Base-by-base conservation (phyloP, 2,113 vertebrate species). In the Manacus vitellinus region DNA sequence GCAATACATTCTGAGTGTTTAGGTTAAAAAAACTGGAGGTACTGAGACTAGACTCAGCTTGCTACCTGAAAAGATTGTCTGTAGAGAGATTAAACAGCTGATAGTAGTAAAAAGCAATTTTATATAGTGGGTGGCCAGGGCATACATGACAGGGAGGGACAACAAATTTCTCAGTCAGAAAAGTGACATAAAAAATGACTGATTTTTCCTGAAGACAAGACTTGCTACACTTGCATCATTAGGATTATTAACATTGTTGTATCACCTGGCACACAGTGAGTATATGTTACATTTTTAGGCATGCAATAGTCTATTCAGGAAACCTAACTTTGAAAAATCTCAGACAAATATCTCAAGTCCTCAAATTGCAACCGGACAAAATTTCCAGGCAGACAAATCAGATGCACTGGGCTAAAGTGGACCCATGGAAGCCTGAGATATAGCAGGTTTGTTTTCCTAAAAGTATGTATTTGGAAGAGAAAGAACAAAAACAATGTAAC, bases 71-170 rank as follows among this genome's bases (percentile, higher is more conserved):
- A 62, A 55, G 18, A 35, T 25, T 49, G 24, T 37, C 54, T 61
- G 12, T 1, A 35, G 41, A 66, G 51, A 75, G 37, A 73, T 55
- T 47, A 54, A 88, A 76, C 7, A 82, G 28, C 18, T 70, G 76
- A 37, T 41, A 54, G 46, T 0, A 58, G 27, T 1, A 72, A 41
- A 82, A 95, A 82, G 43, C 52, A 72, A 88, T 81, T 76, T 66
- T 43, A 62, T 31, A 33, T 4, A 76, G 66, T 11, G 37, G 11
- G 21, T 78, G 44, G 49, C 37, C 49, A 46, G n/a, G 37, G 23
- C 54, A 73, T 1, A 22, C 0, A 0, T 12, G 23, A 58, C n/a
- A 56, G 27, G 24, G 9, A 86, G 18, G 10, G 31, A 28, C 2
- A 8, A 55, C 49, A 43, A 61, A 8, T 30, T 49, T 35, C 43